A percentile compares a stretch with the other conserved stretches of the same genome.
phyloP scores from a whole-genome alignment of 2,888 invertebrate species.

The Neocrepidodera transversa region DNA sequence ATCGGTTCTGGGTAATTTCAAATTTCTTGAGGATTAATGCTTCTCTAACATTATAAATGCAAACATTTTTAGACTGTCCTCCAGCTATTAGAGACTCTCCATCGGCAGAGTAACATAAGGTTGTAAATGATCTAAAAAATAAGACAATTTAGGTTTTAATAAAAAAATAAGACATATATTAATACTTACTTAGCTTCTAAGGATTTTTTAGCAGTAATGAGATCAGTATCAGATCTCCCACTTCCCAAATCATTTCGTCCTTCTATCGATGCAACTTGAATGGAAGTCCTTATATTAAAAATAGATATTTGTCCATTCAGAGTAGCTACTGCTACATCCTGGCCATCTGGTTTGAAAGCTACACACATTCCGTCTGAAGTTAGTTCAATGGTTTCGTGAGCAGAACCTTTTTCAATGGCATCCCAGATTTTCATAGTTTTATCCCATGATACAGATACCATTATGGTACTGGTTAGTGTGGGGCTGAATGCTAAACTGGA shows the following conservation, averaged over 20 bases:
- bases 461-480: conserved; percentile 70
- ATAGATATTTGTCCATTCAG: conserved; percentile 85
- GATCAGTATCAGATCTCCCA: conserved; percentile 81
- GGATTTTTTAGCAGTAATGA: conserved; percentile 86
- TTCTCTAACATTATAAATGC: conserved; percentile 88
- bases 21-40: conserved; percentile 89
- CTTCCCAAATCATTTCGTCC: conserved; percentile 89
- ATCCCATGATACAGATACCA: conserved; percentile 96
- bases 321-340: conserved; percentile 91
- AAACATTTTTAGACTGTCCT: conserved; percentile 93
- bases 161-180: conserved; percentile 2
- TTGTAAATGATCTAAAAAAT: conserved; percentile 82
- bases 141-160: background rate
- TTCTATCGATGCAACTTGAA: conserved; percentile 82
- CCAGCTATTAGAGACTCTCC: conserved; percentile 89
- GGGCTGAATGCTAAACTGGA: conserved; percentile 80
- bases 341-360: conserved; percentile 87
- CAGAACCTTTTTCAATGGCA: conserved; percentile 80
- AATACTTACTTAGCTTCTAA: conserved; percentile 81
- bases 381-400: conserved; percentile 82
- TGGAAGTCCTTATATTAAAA: conserved; percentile 75
- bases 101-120: conserved; percentile 93
- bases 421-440: conserved; percentile 92
- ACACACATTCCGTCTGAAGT: conserved; percentile 84
- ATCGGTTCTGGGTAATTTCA: conserved; percentile 92